These are phyloP conservation scores for Spodoptera picta DNA, from an alignment of 2,888 invertebrate genomes.

Conservation along the genomic window DNA sequence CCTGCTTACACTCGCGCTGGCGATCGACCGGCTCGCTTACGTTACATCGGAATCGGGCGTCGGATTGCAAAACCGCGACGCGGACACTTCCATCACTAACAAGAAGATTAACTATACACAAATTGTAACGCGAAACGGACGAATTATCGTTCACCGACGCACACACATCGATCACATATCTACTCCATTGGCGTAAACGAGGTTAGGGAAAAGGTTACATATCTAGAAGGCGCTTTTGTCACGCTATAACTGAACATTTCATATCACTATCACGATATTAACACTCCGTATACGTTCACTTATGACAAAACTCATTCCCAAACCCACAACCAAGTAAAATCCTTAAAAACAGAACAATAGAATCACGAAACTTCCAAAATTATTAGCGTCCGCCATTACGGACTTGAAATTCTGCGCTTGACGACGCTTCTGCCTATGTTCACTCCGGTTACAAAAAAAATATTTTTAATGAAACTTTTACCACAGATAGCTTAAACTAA, in stretches of 20 bases:
- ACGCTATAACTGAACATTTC: constrained; percentile 85
- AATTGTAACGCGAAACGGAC: constrained; percentile 85
- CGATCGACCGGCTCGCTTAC: constrained; percentile 88
- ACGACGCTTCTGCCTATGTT: constrained; percentile 87
- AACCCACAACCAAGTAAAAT: constrained; percentile 72
- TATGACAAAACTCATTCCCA: constrained; percentile 79
- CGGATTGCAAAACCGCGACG: constrained; percentile 87
- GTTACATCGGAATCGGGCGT: constrained; percentile 89
- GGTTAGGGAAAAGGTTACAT: constrained; percentile 93
- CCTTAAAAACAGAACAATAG: constrained; percentile 86
- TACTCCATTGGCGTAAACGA: constrained; percentile 93
- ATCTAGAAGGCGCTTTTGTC: constrained; percentile 89
- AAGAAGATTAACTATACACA: constrained; percentile 80
- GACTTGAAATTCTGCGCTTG: constrained; percentile 86
- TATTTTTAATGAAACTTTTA: constrained; percentile 63
- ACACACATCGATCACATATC: constrained; percentile 93
- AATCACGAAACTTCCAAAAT: constrained; percentile 88
- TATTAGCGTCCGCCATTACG: constrained; percentile 89
- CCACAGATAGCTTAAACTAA: constrained; percentile 36
- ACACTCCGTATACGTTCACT: constrained; percentile 79
- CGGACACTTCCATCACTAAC: constrained; percentile 88
- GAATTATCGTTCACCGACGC: constrained; percentile 91
- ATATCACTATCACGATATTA: constrained; percentile 83
- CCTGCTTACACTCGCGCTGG: constrained; percentile 90
- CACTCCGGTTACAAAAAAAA: constrained; percentile 83